Percentiles rank a stretch among this genome's conserved stretches.
Evolutionary conservation across 1,140 invertebrate species (phyloP).

Genomic region (Drosophila erecta): DNA sequence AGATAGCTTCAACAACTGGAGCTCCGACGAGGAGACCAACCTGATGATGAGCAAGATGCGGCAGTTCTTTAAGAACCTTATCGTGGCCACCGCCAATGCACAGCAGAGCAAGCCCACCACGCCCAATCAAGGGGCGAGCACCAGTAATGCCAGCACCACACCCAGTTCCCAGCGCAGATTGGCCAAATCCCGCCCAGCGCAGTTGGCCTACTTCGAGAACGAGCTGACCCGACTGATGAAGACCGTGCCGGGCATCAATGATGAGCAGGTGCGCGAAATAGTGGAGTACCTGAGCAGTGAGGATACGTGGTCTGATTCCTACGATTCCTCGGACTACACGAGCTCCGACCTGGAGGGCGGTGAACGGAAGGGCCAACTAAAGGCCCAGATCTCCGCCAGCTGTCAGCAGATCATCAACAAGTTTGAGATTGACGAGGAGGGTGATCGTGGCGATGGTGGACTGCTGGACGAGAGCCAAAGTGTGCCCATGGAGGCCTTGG

Average conservation of each 20-base stretch:
- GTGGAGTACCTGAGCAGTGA: slow-evolving; percentile 96
- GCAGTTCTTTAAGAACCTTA: slow-evolving; percentile 95
- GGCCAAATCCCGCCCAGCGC: slow-evolving; percentile 88
- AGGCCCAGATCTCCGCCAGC: slow-evolving; percentile 94
- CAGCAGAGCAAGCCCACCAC: slow-evolving; percentile 84
- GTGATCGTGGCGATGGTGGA: slow-evolving; percentile 87
- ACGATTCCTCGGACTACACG: slow-evolving; percentile 95
- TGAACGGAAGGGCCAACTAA: slow-evolving; percentile 89
- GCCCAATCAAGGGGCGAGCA: slow-evolving; percentile 85
- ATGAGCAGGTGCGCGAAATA: slow-evolving; percentile 95
- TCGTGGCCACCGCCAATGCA: slow-evolving; percentile 88
- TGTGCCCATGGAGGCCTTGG: slow-evolving; percentile 89
- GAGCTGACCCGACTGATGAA: slow-evolving; percentile 96
- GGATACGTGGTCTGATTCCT: slow-evolving; percentile 96
- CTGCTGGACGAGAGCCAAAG: slow-evolving; percentile 86
- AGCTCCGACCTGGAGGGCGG: slow-evolving; percentile 93
- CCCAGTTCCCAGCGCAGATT: slow-evolving; percentile 85
- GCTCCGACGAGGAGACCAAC: slow-evolving; percentile 96
- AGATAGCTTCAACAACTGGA: slow-evolving; percentile 97
- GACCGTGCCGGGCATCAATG: slow-evolving; percentile 94
- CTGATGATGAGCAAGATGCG: slow-evolving; percentile 97
- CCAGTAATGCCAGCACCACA: slow-evolving; percentile 64
- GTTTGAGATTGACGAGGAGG: slow-evolving; percentile 87
- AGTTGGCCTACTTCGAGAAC: slow-evolving; percentile 94
- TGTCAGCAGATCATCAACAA: slow-evolving; percentile 95